Base-by-base conservation (phyloP, 2,888 invertebrate species). In the Metopia argyrocephala region DNA sequence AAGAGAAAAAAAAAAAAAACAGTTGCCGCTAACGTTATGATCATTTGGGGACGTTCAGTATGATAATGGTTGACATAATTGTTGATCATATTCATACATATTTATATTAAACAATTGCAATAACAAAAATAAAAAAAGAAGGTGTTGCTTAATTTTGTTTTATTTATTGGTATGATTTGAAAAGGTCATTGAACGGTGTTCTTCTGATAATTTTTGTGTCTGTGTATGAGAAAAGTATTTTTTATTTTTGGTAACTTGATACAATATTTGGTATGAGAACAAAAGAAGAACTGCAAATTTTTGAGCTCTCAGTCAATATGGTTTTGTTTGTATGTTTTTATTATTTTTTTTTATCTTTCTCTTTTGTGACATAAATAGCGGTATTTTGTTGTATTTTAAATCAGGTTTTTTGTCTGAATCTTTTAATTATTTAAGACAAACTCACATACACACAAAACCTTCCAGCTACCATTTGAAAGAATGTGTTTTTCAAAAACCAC, bases 11-110 rank as follows among this genome's bases (percentile, higher is more conserved):
- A n/a, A n/a, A 56, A 46, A 68, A 70, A 66, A 62, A 69, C 61
- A 54, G 56, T 69, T 15, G 54, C 76, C 69, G 54, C 69, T 46
- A 68, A 56, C 76, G 69, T 38, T 38, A 64, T 69, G 76, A 38
- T 25, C 45, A 57, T 46, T 54, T 45, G 25, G 38, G n/a, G 6
- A 23, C 12, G 56, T 56, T 62, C 71, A 73, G 66, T 78, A 31
- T 68, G 74, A 76, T 76, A 76, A 69, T 68, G 74, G 59, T 27
- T 74, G 81, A 74, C 76, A 76, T 76, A 79, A 71, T 74, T 69
- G 66, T n/a, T n/a, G n/a, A n/a, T n/a, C n/a, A n/a, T n/a, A n/a
- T n/a, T n/a, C n/a, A n/a, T n/a, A n/a, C n/a, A n/a, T n/a, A n/a
- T n/a, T n/a, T n/a, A n/a, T n/a, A n/a, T n/a, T n/a, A n/a, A n/a